phyloP scores from a whole-genome alignment of 2,888 invertebrate genomes.

The Strigamia transsilvanica region DNA sequence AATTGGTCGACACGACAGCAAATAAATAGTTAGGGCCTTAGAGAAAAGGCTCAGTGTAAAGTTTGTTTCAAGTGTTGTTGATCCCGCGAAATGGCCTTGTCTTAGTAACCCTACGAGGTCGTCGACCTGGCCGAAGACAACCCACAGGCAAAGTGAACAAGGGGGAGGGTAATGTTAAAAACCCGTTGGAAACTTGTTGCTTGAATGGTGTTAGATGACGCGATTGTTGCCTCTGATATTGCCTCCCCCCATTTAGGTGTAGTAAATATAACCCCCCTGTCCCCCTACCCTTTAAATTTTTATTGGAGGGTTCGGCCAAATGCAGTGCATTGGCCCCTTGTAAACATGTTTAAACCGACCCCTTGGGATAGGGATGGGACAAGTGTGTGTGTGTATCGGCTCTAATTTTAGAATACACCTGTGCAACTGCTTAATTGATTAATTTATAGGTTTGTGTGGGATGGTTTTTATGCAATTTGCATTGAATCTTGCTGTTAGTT shows the following conservation, averaged over 20 bases:
- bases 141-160: slow-evolving; percentile 27
- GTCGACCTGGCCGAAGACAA: slow-evolving; percentile 42
- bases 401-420: not conserved
- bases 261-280: slow-evolving; percentile 22
- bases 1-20: slow-evolving; percentile 16
- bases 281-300: slow-evolving; percentile 22
- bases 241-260: slow-evolving; percentile 29
- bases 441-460: slow-evolving; percentile 18
- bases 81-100: slow-evolving; percentile 45
- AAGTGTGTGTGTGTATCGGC: not conserved
- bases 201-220: slow-evolving; percentile 43
- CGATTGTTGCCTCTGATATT: slow-evolving; percentile 37
- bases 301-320: slow-evolving; percentile 23
- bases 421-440: not conserved
- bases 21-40: slow-evolving; percentile 36
- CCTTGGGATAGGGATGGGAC: not conserved
- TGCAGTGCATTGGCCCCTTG: slow-evolving; percentile 28
- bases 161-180: slow-evolving; percentile 22
- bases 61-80: slow-evolving; percentile 38
- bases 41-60: slow-evolving; percentile 41
- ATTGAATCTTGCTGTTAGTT: slow-evolving; percentile 22
- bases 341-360: not conserved
- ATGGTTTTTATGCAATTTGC: not conserved
- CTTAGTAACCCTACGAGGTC: slow-evolving; percentile 44
- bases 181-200: slow-evolving; percentile 47